Conservation (phyloP, 2,113 vertebrate species). For the Campylorhamphus procurvoides region DNA sequence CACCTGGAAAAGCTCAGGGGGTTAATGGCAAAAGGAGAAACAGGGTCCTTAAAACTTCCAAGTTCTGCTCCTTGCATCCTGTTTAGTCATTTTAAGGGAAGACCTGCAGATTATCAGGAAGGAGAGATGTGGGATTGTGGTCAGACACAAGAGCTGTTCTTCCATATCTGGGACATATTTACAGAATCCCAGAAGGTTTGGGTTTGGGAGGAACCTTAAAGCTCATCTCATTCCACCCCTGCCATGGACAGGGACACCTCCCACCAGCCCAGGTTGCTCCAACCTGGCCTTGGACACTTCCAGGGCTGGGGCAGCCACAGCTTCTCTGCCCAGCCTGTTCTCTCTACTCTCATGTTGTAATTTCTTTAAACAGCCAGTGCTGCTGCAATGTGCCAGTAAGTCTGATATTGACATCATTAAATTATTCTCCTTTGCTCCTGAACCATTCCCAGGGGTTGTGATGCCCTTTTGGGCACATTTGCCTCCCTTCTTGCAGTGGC, state of each 20-base stretch:
- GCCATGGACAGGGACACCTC: not conserved
- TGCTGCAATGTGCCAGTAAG: accelerated
- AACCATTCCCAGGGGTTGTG: not conserved
- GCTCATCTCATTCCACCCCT: not conserved
- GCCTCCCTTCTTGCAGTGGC: not conserved
- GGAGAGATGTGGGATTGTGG: not conserved
- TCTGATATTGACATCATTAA: not conserved
- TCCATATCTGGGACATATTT: not conserved
- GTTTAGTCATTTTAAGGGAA: not conserved
- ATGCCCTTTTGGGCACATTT: not conserved
- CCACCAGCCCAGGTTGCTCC: not conserved
- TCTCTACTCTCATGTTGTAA: not conserved
- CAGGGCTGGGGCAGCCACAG: not conserved
- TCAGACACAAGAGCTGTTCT: not conserved
- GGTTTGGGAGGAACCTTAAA: not conserved
- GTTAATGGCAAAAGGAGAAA: not conserved
- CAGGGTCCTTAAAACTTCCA: not conserved
- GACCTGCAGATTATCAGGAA: not conserved
- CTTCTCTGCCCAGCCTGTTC: accelerated
- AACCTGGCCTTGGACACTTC: not conserved
- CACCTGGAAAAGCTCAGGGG: accelerated
- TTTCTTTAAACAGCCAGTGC: not conserved
- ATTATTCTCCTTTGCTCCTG: not conserved
- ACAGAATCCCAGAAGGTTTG: not conserved
- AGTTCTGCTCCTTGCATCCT: not conserved